Evolutionary conservation across 53 echinoderm and acorn worm species (phyloP).

Genomic region (Crossaster papposus): DNA sequence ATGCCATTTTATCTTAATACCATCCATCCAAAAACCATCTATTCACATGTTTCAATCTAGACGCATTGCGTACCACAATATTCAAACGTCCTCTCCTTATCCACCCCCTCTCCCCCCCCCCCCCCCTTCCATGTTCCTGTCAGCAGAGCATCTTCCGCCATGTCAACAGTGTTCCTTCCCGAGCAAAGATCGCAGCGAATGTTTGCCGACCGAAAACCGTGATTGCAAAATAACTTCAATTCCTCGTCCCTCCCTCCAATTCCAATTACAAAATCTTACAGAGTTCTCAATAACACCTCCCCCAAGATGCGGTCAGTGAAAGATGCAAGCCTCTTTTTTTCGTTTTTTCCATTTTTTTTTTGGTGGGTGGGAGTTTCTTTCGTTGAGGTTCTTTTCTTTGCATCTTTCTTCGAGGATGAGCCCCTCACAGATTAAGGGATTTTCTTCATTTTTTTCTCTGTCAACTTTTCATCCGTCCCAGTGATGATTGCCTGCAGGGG

Average conservation of each 20-base stretch:
- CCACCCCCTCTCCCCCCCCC: not conserved
- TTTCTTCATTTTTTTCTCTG: constrained; percentile 13
- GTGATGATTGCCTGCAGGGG: not conserved
- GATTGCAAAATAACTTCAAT: constrained; percentile 44
- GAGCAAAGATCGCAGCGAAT: constrained; percentile 21
- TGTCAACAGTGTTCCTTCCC: not conserved
- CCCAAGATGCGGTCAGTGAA: not conserved
- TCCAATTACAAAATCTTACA: constrained; percentile 33
- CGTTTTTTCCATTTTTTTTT: not conserved
- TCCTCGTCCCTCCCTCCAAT: not conserved
- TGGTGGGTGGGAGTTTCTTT: too few relatives aligned
- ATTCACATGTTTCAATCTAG: constrained; percentile 45
- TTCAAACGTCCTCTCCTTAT: not conserved
- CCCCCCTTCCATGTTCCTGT: not conserved
- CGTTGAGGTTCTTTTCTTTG: not conserved
- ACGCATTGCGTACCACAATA: not conserved
- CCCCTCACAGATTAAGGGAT: constrained; percentile 31
- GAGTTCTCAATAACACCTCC: constrained; percentile 40
- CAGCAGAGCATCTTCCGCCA: not conserved
- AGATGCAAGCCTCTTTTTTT: not conserved
- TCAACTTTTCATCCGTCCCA: constrained; percentile 27
- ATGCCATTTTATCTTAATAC: not conserved
- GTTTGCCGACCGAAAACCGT: constrained; percentile 20
- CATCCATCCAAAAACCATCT: constrained; percentile 12
- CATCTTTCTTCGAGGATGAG: constrained; percentile 9